A percentile compares a stretch with the other conserved stretches of the same genome.
Evolutionary conservation across 2,113 vertebrate genomes (phyloP).

Genomic region (Paradoxurus hermaphroditus): DNA sequence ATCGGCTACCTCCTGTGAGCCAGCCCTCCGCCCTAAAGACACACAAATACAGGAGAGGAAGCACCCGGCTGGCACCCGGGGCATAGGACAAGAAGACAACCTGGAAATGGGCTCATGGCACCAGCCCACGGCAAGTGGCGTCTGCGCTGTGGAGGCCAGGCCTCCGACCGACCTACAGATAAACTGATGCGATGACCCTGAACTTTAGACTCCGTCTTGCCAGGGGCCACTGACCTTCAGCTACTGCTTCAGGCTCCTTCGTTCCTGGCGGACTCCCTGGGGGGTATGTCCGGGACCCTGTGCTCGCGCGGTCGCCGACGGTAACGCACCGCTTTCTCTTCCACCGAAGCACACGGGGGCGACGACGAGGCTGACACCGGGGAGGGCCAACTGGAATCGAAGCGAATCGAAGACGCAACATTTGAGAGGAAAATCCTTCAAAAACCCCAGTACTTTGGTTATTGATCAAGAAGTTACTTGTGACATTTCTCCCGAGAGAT

Average conservation of each 20-base stretch:
- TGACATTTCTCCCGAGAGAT: not conserved
- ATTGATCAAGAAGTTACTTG: not conserved
- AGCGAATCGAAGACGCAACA: not conserved
- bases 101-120: not conserved
- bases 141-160: not conserved
- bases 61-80: accelerated
- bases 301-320: not conserved
- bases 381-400: not conserved
- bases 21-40: not conserved
- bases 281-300: not conserved
- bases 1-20: not conserved
- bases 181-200: accelerated
- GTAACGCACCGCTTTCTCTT: not conserved
- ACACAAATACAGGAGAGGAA: not conserved
- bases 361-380: not conserved
- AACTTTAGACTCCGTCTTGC: not conserved
- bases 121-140: not conserved
- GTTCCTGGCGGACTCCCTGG: not conserved
- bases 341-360: not conserved
- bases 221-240: not conserved
- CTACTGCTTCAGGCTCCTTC: not conserved
- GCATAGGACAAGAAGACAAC: not conserved
- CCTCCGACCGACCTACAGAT: not conserved
- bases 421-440: not conserved
- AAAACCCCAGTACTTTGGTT: not conserved